Conservation (phyloP, 2,797 vertebrate genomes). For the Poeciliopsis presidionis region DNA sequence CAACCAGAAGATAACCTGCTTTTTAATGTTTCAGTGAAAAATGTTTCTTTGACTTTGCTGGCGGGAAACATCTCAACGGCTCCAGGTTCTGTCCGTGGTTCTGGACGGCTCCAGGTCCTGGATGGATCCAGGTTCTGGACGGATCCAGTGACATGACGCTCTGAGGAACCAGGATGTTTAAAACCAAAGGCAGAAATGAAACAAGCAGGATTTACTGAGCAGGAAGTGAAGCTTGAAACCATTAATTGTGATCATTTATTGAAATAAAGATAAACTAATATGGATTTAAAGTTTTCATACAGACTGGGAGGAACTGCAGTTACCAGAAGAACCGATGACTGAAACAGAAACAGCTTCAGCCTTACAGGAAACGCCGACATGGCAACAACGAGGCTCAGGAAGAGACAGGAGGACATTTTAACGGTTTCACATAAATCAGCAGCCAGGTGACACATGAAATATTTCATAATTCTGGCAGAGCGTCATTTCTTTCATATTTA, state of each 20-base stretch:
- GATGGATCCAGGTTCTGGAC: conserved; percentile 1
- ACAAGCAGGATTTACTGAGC: not conserved
- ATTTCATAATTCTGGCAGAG: not conserved
- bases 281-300: too few species aligned
- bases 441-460: not conserved
- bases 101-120: conserved; percentile 8
- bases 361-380: not conserved
- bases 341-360: too few species aligned
- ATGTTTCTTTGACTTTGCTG: not conserved
- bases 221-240: too few species aligned
- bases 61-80: not conserved
- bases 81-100: too few species aligned
- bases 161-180: too few species aligned
- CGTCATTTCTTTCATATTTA: not conserved
- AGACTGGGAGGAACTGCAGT: too few species aligned
- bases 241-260: too few species aligned
- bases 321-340: too few species aligned
- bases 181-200: too few species aligned
- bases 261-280: too few species aligned
- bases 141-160: too few species aligned
- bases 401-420: not conserved
- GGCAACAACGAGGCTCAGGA: not conserved
- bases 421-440: not conserved
- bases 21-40: not conserved
- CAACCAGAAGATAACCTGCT: not conserved